phyloP scores from a whole-genome alignment of 2,797 vertebrate genomes.

The Rhinella marina region DNA sequence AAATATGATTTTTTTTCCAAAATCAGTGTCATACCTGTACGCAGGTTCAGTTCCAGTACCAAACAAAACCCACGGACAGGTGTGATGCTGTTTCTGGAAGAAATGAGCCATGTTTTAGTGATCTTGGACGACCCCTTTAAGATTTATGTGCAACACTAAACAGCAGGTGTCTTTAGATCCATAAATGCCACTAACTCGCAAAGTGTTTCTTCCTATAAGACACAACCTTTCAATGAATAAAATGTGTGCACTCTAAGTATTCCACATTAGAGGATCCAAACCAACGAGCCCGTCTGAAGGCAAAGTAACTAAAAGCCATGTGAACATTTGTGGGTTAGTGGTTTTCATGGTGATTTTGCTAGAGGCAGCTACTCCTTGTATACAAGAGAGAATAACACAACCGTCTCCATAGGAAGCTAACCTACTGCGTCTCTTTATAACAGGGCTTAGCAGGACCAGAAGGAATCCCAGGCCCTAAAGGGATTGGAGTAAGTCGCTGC shows the following conservation, averaged over 20 bases:
- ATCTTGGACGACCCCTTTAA: too few species aligned
- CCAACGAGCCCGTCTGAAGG: not conserved
- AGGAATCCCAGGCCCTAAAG: slow-evolving; percentile 94
- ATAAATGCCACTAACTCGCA: not conserved
- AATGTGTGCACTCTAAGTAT: not conserved
- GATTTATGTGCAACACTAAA: not conserved
- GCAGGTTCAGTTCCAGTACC: too few species aligned
- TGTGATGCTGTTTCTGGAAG: too few species aligned
- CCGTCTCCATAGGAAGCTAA: slow-evolving; percentile 27
- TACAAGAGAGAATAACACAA: slow-evolving; percentile 26
- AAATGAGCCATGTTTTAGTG: too few species aligned
- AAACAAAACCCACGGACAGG: too few species aligned
- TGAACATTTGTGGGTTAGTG: slow-evolving; percentile 32
- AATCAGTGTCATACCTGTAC: too few species aligned
- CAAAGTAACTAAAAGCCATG: not conserved
- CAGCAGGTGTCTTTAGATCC: not conserved
- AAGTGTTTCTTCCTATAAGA: not conserved
- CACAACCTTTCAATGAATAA: not conserved
- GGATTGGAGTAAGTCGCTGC: slow-evolving; percentile 87
- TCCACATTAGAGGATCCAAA: slow-evolving; percentile 19
- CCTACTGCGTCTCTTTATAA: slow-evolving; percentile 57
- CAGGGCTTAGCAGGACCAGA: slow-evolving; percentile 93
- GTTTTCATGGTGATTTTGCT: slow-evolving; percentile 6
- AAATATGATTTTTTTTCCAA: too few species aligned
- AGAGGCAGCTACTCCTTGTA: slow-evolving; percentile 34